Conservation (phyloP, 2,888 invertebrate species). For the Macrosiphum euphorbiae region DNA sequence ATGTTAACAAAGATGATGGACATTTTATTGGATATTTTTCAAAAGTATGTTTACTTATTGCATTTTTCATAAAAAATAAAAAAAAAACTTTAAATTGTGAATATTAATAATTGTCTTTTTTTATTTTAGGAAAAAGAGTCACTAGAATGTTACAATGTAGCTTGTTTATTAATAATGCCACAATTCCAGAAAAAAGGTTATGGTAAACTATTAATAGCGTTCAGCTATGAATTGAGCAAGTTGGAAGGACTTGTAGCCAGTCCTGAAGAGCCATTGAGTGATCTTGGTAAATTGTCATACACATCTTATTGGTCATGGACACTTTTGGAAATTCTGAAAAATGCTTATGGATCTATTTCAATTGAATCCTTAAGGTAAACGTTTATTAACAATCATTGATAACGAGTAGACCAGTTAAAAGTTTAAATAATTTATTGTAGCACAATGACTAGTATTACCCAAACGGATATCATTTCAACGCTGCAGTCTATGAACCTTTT, state of each 20-base stretch:
- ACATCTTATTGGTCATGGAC: constrained; percentile 99
- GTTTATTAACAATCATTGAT: constrained; percentile 51
- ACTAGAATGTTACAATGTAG: constrained; percentile 93
- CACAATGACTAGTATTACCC: constrained; percentile 94
- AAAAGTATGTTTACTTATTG: constrained; percentile 75
- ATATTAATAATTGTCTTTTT: neutral
- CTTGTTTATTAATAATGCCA: constrained; percentile 96
- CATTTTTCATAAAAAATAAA: neutral
- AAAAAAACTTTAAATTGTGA: neutral
- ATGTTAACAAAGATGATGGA: constrained; percentile 90
- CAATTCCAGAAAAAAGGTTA: constrained; percentile 97
- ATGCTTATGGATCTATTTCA: constrained; percentile 86
- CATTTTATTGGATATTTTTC: constrained; percentile 98
- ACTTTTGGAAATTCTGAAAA: constrained; percentile 88
- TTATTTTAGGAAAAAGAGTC: constrained; percentile 88
- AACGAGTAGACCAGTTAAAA: neutral
- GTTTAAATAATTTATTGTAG: constrained; percentile 71
- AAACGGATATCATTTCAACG: constrained; percentile 96
- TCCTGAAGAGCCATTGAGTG: constrained; percentile 97
- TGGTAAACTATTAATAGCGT: constrained; percentile 95
- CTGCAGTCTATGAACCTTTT: constrained; percentile 98
- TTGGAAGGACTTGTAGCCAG: constrained; percentile 94
- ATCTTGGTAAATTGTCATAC: constrained; percentile 95
- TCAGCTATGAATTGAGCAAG: constrained; percentile 96
- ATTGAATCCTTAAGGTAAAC: constrained; percentile 88